Base-by-base conservation (phyloP, 2,113 vertebrate species). In the Syngnathus typhle region DNA sequence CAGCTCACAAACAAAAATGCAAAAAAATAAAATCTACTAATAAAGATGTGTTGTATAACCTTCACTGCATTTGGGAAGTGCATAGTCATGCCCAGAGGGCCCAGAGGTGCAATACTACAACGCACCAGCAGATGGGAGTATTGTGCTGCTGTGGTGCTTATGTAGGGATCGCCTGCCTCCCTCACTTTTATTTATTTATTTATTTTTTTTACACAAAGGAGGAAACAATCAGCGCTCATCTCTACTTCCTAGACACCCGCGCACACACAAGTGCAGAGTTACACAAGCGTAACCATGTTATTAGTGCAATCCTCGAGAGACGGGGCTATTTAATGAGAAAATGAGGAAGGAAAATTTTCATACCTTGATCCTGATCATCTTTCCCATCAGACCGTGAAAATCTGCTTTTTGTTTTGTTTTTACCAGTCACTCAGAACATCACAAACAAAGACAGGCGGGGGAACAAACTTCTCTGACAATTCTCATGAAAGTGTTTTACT, bases 291-390 rank as follows among this genome's bases (percentile, higher is more conserved):
- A 56, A 68, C 56, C 43, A 56, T 39, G 51, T 80, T 86, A 80
- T 74, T 84, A 58, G 82, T 84, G 85, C 82, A 85, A 78, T 72
- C 73, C 84, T 76, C 81, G 13, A 16, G 77, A 77, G 87, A 85
- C 78, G 80, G 82, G 76, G 81, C 80, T 77, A 85, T 87, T 90
- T 80, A 84, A 85, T 89, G 87, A 85, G 72, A 88, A 89, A 89
- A 82, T 67, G 79, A 88, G 84, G 78, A 84, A 58, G 84, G 79
- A 84, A 46, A 83, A 83, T 83, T 88, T 81, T 84, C 85, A 85
- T 79, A 80, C 75, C 73, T 72, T 75, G 76, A 69, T 62, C 51
- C 21, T 15, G 56, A 44, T 62, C 41, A 27, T 44, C 39, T 27
- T 23, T 16, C 39, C 41, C 39, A 62, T 44, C 6, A 12, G 39